Evolutionary conservation across 2,797 vertebrate genomes (phyloP).

Genomic region (Platalea minor): DNA sequence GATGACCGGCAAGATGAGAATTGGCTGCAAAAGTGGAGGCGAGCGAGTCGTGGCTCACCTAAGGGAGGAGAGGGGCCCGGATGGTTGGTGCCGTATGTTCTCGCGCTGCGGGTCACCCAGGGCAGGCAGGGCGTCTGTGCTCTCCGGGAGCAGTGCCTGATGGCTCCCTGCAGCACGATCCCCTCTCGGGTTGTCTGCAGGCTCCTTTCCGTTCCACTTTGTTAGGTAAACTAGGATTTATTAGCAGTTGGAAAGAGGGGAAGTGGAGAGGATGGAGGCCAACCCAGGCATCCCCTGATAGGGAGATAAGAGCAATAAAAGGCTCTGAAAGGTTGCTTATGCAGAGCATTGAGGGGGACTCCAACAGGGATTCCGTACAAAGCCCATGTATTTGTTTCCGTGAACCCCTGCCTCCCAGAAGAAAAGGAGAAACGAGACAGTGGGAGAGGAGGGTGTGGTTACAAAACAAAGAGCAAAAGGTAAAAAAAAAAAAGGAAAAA

Average conservation of each 20-base stretch:
- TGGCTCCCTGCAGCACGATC: background rate
- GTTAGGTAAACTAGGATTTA: background rate
- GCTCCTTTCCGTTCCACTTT: background rate
- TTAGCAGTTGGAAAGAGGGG: background rate
- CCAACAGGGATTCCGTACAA: background rate
- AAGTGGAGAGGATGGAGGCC: background rate
- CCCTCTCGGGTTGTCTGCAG: background rate
- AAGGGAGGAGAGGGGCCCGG: background rate
- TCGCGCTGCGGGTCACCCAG: no score
- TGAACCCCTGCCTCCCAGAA: background rate
- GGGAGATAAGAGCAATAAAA: background rate
- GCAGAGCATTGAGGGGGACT: background rate
- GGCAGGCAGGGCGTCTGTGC: background rate
- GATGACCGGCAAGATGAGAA: background rate
- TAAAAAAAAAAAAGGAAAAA: background rate
- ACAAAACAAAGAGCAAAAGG: background rate
- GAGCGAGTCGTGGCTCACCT: accelerated
- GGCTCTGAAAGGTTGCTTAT: background rate
- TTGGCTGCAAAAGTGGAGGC: background rate
- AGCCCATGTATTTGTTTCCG: background rate
- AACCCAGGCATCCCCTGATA: background rate
- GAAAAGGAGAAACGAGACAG: background rate
- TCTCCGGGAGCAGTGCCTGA: background rate
- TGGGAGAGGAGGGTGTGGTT: background rate
- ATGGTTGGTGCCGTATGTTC: background rate